Evolutionary conservation across 2,797 vertebrate species (phyloP), one percentile per base, ranked within the genome.

Genomic region (Lepilemur ruficaudatus): DNA sequence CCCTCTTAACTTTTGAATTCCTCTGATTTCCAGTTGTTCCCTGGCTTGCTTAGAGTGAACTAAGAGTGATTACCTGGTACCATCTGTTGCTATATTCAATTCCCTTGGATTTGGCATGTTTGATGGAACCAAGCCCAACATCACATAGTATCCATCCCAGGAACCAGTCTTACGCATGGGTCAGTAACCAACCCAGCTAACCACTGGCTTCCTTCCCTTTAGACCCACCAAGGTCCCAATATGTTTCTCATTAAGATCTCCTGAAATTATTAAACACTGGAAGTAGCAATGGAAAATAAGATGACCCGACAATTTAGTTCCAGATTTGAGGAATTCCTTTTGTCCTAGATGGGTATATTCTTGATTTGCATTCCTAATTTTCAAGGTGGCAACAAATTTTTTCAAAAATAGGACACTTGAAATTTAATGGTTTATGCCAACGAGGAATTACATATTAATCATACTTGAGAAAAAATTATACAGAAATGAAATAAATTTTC

Each of bases 211-310:
- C 13, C 2, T 22, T 80, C 41, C 59, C 20, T 52, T 57, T 20
- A 89, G 82, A 75, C 18, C 73, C 70, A 70, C 78, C 3, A 11
- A 69, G 4, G 2, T 48, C 43, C 70, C 86, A 50, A 30, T 13
- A 22, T 83, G 73, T 55, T 89, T 81, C 52, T 79, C 35, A 76
- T 89, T 93, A 93, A 81, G 76, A 83, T 28, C 63, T 59, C 87
- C 63, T 65, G 59, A 48, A 93, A 96, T 30, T 46, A 72, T 57
- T 69, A 86, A 87, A 67, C 20, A 69, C 43, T 81, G 67, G 75
- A 94, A 85, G 72, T 7, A 72, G 67, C 11, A 4, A 25, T 46
- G 69, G 55, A 89, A 82, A 97, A 78, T 67, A 41, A 84, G 14
- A 57, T 38, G 50, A 55, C 55, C 17, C 25, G 41, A 73, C 30